Conservation (phyloP, 2,113 vertebrate genomes). For the Nymphicus hollandicus region DNA sequence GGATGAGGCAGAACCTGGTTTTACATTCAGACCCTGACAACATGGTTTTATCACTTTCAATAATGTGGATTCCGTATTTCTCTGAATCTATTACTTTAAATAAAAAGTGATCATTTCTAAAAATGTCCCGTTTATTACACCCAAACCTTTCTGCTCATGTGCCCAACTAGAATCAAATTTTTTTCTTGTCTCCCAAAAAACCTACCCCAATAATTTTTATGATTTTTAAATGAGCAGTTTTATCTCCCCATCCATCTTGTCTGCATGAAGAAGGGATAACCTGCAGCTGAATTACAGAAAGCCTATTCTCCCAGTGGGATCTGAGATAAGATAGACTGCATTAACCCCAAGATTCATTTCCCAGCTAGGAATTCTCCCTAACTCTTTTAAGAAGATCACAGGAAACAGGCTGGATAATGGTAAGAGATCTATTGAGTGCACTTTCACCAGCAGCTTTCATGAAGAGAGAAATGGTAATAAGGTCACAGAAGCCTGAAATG, state of each 20-base stretch:
- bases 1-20: constrained; percentile 46
- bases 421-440: constrained; percentile 61
- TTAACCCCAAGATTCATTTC: constrained; percentile 73
- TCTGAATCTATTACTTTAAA: background rate
- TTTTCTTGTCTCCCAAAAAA: constrained; percentile 22
- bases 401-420: constrained; percentile 55
- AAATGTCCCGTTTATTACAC: background rate
- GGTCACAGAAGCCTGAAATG: constrained; percentile 41
- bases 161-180: background rate
- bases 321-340: constrained; percentile 68
- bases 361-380: constrained; percentile 58
- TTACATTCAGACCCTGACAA: constrained; percentile 20
- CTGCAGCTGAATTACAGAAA: constrained; percentile 66
- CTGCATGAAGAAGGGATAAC: constrained; percentile 44
- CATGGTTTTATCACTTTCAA: constrained; percentile 6
- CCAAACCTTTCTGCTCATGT: background rate
- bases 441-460: constrained; percentile 64
- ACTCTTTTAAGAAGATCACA: constrained; percentile 67
- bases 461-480: constrained; percentile 43
- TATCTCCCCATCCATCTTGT: constrained; percentile 56
- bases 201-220: background rate
- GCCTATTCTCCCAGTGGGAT: constrained; percentile 66
- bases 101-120: background rate
- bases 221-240: background rate
- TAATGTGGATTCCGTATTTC: constrained; percentile 5